These are phyloP conservation scores for Lanius ludovicianus DNA, from an alignment of 2,113 vertebrate species.

Conservation along the genomic window DNA sequence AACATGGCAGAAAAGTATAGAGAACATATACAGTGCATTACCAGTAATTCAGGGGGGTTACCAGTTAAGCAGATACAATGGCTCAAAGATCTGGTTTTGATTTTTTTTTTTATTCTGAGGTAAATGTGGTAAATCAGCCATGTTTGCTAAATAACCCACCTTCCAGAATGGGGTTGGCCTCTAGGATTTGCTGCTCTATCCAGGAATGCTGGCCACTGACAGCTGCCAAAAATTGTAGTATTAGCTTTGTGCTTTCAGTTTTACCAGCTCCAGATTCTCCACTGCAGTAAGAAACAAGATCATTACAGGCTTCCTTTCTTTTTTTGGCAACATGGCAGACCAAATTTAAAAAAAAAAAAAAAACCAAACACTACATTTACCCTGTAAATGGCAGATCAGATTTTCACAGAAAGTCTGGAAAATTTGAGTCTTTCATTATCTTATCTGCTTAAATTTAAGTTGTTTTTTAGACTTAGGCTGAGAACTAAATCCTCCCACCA, in stretches of 20 bases:
- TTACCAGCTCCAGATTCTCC: conserved; percentile 97
- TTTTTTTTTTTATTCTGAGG: background rate
- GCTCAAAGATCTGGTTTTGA: background rate
- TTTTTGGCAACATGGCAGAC: background rate
- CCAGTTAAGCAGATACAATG: background rate
- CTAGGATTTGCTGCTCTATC: conserved; percentile 96
- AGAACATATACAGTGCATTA: background rate
- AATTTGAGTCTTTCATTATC: background rate
- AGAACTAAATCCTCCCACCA: background rate
- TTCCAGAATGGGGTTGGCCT: conserved; percentile 96
- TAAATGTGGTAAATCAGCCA: background rate
- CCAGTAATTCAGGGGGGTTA: background rate
- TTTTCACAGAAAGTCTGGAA: background rate
- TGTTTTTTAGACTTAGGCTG: background rate
- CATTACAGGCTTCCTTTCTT: background rate
- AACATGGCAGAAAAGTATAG: background rate
- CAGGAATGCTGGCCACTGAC: conserved; percentile 93
- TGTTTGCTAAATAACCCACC: conserved; percentile 71
- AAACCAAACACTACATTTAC: background rate
- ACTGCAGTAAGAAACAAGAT: conserved; percentile 66
- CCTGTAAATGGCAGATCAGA: background rate
- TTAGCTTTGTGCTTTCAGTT: conserved; percentile 94
- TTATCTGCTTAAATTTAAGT: background rate
- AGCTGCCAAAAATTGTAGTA: conserved; percentile 93
- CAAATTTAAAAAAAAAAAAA: background rate